Evolutionary conservation across 2,888 invertebrate genomes (phyloP).

Genomic region (Scaeva pyrastri): DNA sequence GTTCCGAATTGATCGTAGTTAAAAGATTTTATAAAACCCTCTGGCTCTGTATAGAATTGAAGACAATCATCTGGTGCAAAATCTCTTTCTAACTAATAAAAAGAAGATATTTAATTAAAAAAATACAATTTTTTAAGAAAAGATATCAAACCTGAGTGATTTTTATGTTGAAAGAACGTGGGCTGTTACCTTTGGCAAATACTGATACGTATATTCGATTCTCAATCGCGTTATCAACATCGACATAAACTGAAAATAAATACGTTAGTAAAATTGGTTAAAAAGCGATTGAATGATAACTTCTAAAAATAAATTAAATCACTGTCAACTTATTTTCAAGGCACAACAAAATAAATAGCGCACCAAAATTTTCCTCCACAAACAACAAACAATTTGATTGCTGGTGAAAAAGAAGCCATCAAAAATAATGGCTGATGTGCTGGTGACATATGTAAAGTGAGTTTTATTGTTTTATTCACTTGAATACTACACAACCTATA

Average conservation of each 20-base stretch:
- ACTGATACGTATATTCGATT: slow-evolving; percentile 87
- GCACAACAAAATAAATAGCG: no score
- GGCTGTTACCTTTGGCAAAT: slow-evolving; percentile 85
- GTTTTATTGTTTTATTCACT: no score
- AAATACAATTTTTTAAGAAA: not conserved
- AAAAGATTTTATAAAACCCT: slow-evolving; percentile 88
- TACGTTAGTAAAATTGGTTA: not conserved
- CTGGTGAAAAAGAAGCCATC: no score
- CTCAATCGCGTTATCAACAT: slow-evolving; percentile 87
- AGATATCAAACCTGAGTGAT: slow-evolving; percentile 85
- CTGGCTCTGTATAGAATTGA: slow-evolving; percentile 87
- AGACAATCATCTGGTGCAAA: slow-evolving; percentile 87
- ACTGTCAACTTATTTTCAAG: no score
- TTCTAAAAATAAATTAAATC: no score
- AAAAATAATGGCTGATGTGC: no score
- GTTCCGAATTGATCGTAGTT: slow-evolving; percentile 88
- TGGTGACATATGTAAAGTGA: no score
- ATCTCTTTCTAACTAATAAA: slow-evolving; percentile 81
- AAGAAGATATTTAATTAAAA: not conserved
- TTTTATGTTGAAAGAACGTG: slow-evolving; percentile 87
- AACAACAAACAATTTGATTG: no score
- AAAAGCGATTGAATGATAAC: not conserved
- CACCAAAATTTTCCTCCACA: no score
- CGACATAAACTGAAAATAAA: slow-evolving; percentile 87
- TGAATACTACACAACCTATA: no score